Percentiles rank a stretch among this genome's conserved stretches.
Evolutionary conservation across 2,888 invertebrate species (phyloP).

Genomic region (Camponotus fellah): DNA sequence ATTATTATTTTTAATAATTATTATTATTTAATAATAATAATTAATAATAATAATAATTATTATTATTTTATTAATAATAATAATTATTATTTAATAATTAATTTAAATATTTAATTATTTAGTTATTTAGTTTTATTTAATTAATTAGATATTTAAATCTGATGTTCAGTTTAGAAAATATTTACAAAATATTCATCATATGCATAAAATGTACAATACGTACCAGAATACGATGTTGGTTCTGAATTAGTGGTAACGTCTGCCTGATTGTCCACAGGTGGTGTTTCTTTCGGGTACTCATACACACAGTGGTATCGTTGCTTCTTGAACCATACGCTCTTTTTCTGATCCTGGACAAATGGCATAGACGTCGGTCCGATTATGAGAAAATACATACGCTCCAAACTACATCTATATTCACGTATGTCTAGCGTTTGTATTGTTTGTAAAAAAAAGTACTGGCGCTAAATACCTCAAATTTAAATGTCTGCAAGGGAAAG

Average conservation of each 20-base stretch:
- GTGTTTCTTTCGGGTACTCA: conserved; percentile 92
- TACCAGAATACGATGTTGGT: conserved; percentile 84
- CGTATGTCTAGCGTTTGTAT: conserved; percentile 57
- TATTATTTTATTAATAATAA: too few species aligned
- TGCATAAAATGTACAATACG: neutral
- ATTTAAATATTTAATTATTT: too few species aligned
- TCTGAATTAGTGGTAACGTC: conserved; percentile 78
- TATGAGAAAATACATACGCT: conserved; percentile 48
- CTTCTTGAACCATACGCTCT: conserved; percentile 93
- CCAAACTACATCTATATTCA: conserved; percentile 63
- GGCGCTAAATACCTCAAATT: conserved; percentile 67
- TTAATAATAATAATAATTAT: too few species aligned
- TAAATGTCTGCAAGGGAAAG: conserved; percentile 71
- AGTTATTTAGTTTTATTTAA: too few species aligned
- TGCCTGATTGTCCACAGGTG: conserved; percentile 83
- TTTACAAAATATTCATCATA: neutral
- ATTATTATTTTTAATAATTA: too few species aligned
- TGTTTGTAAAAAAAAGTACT: conserved; percentile 55
- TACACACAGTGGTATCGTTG: conserved; percentile 95
- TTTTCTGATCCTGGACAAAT: conserved; percentile 88
- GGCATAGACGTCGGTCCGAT: conserved; percentile 64
- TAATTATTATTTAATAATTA: too few species aligned
- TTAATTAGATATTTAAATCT: too few species aligned
- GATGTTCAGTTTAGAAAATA: conserved; percentile 2
- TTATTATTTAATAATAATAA: too few species aligned